Evolutionary conservation across 2,888 invertebrate genomes (phyloP).

Genomic region (Kryphioiulus occultus): DNA sequence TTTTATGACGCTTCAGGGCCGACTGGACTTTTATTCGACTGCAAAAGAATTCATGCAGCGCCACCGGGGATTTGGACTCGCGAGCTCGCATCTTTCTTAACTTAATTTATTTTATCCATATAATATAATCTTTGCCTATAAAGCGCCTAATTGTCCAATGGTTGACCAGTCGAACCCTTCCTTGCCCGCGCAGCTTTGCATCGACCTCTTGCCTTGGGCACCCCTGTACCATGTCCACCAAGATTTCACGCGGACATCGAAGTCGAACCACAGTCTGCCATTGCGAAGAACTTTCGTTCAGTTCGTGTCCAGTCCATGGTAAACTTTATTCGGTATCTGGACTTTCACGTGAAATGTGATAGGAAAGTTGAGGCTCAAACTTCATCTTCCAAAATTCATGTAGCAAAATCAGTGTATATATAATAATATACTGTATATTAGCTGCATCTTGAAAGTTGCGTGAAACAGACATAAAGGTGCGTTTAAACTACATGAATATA

Average conservation of each 20-base stretch:
- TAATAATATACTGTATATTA: no score
- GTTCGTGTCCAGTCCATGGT: background rate
- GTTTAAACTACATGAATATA: no score
- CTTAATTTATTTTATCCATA: slow-evolving; percentile 39
- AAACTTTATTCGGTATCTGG: no score
- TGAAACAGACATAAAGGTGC: no score
- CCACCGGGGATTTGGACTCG: slow-evolving; percentile 15
- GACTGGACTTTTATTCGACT: slow-evolving; percentile 35
- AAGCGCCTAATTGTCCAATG: slow-evolving; percentile 40
- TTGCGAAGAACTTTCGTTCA: background rate
- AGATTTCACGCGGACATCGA: background rate
- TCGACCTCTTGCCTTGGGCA: background rate
- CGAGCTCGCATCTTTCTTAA: slow-evolving; percentile 38
- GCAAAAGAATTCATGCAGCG: slow-evolving; percentile 39
- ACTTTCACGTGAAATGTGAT: no score
- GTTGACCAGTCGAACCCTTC: slow-evolving; percentile 36
- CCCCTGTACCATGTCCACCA: background rate
- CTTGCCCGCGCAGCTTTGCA: background rate
- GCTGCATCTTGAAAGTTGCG: no score
- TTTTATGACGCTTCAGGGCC: slow-evolving; percentile 43
- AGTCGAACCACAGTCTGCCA: background rate
- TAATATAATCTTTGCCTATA: slow-evolving; percentile 40
- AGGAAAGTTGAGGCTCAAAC: no score
- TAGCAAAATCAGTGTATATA: no score
- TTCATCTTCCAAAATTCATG: no score